Evolutionary conservation across 2,888 invertebrate species (phyloP), one percentile per base, ranked within the genome.

Genomic region (Pomacea canaliculata): DNA sequence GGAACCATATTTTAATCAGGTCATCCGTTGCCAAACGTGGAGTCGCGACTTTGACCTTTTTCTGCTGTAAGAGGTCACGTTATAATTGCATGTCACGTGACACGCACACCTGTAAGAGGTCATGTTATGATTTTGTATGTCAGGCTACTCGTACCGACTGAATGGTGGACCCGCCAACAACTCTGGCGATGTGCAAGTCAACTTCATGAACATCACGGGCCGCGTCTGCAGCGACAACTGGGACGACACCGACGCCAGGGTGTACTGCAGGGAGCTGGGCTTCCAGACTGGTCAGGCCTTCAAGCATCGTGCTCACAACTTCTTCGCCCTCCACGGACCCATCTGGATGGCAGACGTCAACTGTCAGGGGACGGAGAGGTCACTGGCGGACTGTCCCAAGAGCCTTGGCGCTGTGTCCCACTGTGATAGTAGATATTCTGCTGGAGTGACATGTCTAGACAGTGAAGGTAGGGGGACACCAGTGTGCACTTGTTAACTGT

Each of bases 341-440:
- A 94, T 94, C 85, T 92, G 94, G 90, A 94, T 95, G 91, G 81
- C 83, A 4, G 76, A 84, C 56, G 83, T 87, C 65, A 80, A 82
- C 63, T 88, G 88, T 80, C 82, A 80, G 8, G 87, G 87, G 19
- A 83, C 74, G 13, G 88, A 88, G 70, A 71, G 76, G 51, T 78
- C 62, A 4, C 77, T 88, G 59, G 71, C 79, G 16, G 83, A 84
- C 37, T 88, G 88, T 80, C 80, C 80, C 4, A 82, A 83, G 66
- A 76, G 78, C 0, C 82, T 84, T 62, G 87, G 86, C 19, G 73
- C 77, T 37, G 86, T 87, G 10, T 78, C 78, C 3, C 78, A 80
- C 2, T 87, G 87, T 76, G 63, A 73, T 1, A 78, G 76, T 12
- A 75, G 82, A n/a, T 84, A 86, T 70, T 83, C 81, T 73, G 88